Conservation (phyloP, 23 tunicate genomes). For the Ascidia mentula region DNA sequence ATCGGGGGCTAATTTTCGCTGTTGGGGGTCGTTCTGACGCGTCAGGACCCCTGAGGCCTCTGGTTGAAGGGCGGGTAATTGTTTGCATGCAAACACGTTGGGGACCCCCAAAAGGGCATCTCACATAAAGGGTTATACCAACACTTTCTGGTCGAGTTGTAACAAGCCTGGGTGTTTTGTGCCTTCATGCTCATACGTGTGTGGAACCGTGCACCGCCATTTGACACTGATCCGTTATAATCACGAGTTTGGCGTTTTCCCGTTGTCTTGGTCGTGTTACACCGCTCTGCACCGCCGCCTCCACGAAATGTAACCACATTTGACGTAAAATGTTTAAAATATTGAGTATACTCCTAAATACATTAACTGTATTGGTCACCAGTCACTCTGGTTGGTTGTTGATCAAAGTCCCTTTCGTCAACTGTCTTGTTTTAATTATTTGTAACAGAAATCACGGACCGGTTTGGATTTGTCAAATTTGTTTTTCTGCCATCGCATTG, state of each 20-base stretch:
- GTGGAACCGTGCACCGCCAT: neutral
- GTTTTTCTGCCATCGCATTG: no score
- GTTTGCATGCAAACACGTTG: neutral
- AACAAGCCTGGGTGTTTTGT: slow-evolving; percentile 6
- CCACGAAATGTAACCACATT: no score
- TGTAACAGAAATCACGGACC: no score
- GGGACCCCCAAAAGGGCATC: neutral
- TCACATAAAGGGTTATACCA: slow-evolving; percentile 6
- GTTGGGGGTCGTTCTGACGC: neutral
- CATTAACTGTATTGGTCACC: no score
- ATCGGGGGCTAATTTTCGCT: slow-evolving; percentile 5
- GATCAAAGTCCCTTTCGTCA: no score
- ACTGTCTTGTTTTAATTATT: no score
- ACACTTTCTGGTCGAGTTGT: slow-evolving; percentile 9
- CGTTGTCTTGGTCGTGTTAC: no score
- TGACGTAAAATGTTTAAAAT: no score
- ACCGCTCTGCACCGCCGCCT: no score
- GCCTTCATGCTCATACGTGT: neutral
- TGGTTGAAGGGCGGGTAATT: neutral
- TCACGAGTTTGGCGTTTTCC: neutral
- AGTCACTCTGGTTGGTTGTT: no score
- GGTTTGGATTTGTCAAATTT: no score
- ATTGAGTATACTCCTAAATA: no score
- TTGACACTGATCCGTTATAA: slow-evolving; percentile 12
- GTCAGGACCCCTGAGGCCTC: neutral